Base-by-base conservation (phyloP, 2,113 vertebrate species). In the Oncorhynchus nerka region DNA sequence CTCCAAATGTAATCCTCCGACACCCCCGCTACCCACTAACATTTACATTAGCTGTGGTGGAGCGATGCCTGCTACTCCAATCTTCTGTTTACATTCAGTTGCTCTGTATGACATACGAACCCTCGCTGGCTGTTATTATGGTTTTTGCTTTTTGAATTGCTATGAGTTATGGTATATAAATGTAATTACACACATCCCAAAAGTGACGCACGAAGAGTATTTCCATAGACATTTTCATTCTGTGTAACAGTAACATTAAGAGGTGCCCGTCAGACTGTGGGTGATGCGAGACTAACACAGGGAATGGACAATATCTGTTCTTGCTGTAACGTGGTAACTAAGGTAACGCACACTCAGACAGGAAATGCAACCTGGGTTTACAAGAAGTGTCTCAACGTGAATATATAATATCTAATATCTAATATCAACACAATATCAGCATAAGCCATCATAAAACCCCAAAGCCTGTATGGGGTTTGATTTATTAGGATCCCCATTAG, bases 101-200 rank as follows among this genome's bases (percentile, higher is more conserved):
- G 49, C 74, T 77, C 77, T 74, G 59, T 26, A 66, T 59, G 69
- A 61, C 49, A 71, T 67, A 26, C 30, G 16, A 13, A 75, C 51
- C 45, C 22, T n/a, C 6, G 24, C 45, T n/a, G 12, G 19, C 69
- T 30, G 73, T 13, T 61, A 69, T 71, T 73, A 81, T 70, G 62
- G 59, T 4, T 28, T 64, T 78, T 78, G 70, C 68, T 51, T 55
- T 55, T 19, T 55, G 15, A 15, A 48, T 24, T 62, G 62, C 32
- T 73, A 75, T 82, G 49, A 32, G 79, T 67, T 78, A 70, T 82
- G 61, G 74, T 70, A 76, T 76, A 30, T 78, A 73, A 48, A 67
- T 28, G 75, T 78, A 16, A 22, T 62, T 5, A 62, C 9, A 62
- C n/a, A 62, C 59, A 22, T 62, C 16, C 59, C n/a, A 22, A 62